phyloP scores from a whole-genome alignment of 2,113 vertebrate species.

The Eclectus roratus region DNA sequence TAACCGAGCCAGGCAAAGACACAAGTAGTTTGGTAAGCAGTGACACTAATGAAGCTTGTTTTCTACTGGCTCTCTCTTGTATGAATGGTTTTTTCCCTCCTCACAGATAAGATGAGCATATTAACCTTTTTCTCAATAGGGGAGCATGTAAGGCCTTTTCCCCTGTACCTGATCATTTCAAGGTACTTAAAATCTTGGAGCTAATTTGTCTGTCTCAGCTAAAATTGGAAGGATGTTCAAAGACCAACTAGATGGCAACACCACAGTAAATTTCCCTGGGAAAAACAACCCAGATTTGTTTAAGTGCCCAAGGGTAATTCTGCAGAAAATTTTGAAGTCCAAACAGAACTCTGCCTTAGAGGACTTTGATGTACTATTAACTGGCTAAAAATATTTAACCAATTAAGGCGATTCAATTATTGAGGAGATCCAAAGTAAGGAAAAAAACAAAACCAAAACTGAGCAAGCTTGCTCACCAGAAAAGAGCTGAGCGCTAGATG shows the following conservation, averaged over 20 bases:
- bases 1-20: neutral
- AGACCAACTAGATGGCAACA: neutral
- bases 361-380: neutral
- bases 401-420: neutral
- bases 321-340: neutral
- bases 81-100: rapidly evolving
- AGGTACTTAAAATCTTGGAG: neutral
- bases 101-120: neutral
- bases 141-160: neutral
- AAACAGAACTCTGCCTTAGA: neutral
- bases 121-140: neutral
- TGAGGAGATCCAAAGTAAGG: neutral
- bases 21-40: rapidly evolving
- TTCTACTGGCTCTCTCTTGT: neutral
- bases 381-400: neutral
- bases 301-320: neutral
- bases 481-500: neutral
- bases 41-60: neutral
- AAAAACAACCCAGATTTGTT: neutral
- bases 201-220: neutral
- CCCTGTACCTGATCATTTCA: neutral
- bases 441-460: neutral
- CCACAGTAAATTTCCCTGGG: neutral
- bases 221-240: neutral
- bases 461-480: neutral